Evolutionary conservation across 2,113 vertebrate species (phyloP).

Genomic region (Brachypodius melanocephalos): DNA sequence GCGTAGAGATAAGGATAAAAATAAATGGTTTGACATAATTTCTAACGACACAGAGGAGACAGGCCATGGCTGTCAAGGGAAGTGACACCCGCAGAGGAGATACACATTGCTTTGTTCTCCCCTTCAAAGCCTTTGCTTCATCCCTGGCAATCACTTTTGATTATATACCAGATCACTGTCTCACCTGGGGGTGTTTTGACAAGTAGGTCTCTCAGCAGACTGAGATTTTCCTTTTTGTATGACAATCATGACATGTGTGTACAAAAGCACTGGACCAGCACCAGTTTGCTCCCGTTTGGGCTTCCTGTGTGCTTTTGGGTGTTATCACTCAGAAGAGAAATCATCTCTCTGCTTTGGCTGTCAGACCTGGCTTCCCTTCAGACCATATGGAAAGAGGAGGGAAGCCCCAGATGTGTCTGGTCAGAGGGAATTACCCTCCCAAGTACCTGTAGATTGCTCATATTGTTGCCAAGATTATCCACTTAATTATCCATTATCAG

Average conservation of each 20-base stretch:
- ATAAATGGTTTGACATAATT: background rate
- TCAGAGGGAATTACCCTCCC: background rate
- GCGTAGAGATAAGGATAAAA: background rate
- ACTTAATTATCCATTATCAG: background rate
- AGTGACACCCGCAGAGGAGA: background rate
- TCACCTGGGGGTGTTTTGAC: background rate
- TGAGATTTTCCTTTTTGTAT: background rate
- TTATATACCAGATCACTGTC: background rate
- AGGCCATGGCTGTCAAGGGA: background rate
- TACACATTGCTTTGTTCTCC: background rate
- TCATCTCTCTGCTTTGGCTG: background rate
- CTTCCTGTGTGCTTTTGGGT: background rate
- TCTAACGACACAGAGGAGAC: background rate
- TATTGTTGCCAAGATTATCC: background rate
- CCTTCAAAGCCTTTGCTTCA: conserved; percentile 7
- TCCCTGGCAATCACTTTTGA: background rate
- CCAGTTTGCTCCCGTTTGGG: background rate
- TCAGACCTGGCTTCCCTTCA: background rate
- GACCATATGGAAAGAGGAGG: background rate
- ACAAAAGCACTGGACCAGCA: background rate
- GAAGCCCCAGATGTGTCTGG: background rate
- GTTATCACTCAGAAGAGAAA: background rate
- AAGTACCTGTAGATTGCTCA: background rate
- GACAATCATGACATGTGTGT: background rate
- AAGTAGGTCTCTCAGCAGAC: background rate